Conservation (phyloP, 2,888 invertebrate genomes). For the Drosophila algonquin region DNA sequence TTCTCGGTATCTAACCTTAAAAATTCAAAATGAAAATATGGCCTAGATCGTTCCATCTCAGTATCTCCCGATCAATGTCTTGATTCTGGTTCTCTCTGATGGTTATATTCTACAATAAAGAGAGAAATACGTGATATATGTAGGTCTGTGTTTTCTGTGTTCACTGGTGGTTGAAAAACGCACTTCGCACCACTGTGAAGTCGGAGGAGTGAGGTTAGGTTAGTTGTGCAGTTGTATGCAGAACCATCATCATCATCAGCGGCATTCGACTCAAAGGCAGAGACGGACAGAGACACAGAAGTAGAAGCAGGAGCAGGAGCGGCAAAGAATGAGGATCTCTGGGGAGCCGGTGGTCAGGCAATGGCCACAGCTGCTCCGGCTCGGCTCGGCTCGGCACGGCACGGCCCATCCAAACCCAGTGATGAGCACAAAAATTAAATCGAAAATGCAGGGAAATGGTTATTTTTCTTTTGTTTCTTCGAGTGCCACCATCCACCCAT, state of each 20-base stretch:
- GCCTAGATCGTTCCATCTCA: too few relatives aligned
- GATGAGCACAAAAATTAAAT: conserved; percentile 72
- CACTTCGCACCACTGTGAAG: conserved; percentile 19
- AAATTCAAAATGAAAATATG: too few relatives aligned
- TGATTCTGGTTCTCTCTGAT: too few relatives aligned
- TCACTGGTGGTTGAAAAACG: neutral
- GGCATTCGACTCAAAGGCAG: conserved; percentile 24
- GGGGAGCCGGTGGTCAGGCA: conserved; percentile 41
- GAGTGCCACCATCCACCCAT: neutral
- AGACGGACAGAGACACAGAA: neutral
- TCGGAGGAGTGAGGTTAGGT: conserved; percentile 8
- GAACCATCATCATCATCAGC: conserved; percentile 33
- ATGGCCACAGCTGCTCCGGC: conserved; percentile 40
- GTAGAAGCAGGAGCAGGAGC: conserved; percentile 17
- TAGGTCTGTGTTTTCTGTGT: too few relatives aligned
- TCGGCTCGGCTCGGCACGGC: conserved; percentile 10
- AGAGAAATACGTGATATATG: too few relatives aligned
- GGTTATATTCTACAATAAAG: too few relatives aligned
- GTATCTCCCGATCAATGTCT: too few relatives aligned
- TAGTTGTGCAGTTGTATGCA: conserved; percentile 23
- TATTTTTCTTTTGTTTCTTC: conserved; percentile 63
- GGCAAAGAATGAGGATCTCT: conserved; percentile 26
- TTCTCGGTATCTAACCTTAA: too few relatives aligned
- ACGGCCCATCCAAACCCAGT: conserved; percentile 27
- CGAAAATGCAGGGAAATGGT: conserved; percentile 74